Base-by-base conservation (phyloP, 1,140 invertebrate species). In the Meloidogyne hapla region DNA sequence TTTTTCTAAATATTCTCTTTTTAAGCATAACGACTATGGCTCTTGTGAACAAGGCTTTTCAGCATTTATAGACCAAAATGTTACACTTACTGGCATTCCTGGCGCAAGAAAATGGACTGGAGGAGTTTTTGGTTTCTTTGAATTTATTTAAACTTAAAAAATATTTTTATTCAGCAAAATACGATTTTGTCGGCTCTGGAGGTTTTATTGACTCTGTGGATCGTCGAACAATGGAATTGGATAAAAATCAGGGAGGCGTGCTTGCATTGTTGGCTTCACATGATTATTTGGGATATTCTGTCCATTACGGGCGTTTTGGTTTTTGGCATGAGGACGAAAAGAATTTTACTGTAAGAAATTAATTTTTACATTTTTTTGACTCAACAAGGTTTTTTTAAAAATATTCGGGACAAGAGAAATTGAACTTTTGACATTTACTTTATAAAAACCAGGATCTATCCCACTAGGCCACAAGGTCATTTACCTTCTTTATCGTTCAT, bases 31-130 rank as follows among this genome's bases (percentile, higher is more conserved):
- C 76, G 82, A 85, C 42, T 87, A 87, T 66, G 85, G 84, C n/a
- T 80, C 82, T 26, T 85, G 84, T 73, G 80, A 85, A 74, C 81
- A 85, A 72, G 84, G 84, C 48, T 84, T 87, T 74, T 85, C 83
- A 6, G 85, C 75, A 40, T 80, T 70, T 72, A 79, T 85, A 13
- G 81, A 84, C 67, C 62, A 81, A 82, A 76, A 85, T 64, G 72
- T 84, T 23, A 68, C 87, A 10, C 67, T 87, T 45, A 87, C 84
- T 45, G 84, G 84, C 56, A n/a, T 85, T 23, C 81, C 84, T 38
- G 84, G 84, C 25, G 84, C 85, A n/a, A 62, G 79, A 64, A 85
- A 84, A 77, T 85, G 84, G 84, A 87, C 85, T 1, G 84, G 84
- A 38, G 84, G 84, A 25, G 84, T 85, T 56, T 73, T 73, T 10